Evolutionary conservation across 2,797 vertebrate genomes (phyloP).

Genomic region (Dallia pectoralis): DNA sequence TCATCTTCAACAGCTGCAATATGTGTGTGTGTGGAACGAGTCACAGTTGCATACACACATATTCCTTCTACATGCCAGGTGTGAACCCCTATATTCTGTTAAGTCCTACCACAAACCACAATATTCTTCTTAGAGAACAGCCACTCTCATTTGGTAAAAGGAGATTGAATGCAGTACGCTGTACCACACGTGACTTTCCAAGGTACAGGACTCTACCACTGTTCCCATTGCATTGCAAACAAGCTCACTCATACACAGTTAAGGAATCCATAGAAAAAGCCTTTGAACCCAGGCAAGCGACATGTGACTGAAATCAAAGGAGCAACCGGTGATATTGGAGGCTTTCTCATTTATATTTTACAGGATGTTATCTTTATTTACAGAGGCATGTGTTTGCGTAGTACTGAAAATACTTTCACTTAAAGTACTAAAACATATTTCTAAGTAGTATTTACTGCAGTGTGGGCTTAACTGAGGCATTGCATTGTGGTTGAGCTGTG

Average conservation of each 20-base stretch:
- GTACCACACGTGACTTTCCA: neutral
- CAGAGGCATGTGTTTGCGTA: slow-evolving; percentile 3
- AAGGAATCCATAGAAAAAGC: slow-evolving; percentile 68
- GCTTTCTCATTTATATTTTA: neutral
- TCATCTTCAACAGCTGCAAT: no score
- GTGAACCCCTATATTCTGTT: neutral
- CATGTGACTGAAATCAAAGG: neutral
- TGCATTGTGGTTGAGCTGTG: slow-evolving; percentile 49
- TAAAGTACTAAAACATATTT: slow-evolving; percentile 63
- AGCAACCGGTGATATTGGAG: neutral
- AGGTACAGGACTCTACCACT: neutral
- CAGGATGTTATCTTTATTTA: slow-evolving; percentile 3
- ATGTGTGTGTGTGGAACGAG: neutral
- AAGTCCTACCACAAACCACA: neutral
- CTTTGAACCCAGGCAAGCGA: slow-evolving; percentile 19
- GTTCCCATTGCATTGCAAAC: neutral
- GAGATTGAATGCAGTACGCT: slow-evolving; percentile 6
- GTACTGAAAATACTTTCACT: neutral
- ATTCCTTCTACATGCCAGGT: neutral
- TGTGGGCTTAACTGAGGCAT: slow-evolving; percentile 62
- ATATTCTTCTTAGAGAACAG: neutral
- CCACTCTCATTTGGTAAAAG: neutral
- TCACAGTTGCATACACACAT: neutral
- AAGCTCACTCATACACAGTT: neutral
- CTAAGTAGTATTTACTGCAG: slow-evolving; percentile 52